Percentiles rank a stretch among this genome's conserved stretches.
Evolutionary conservation across 2,113 vertebrate species (phyloP).

Genomic region (Hoplias malabaricus): DNA sequence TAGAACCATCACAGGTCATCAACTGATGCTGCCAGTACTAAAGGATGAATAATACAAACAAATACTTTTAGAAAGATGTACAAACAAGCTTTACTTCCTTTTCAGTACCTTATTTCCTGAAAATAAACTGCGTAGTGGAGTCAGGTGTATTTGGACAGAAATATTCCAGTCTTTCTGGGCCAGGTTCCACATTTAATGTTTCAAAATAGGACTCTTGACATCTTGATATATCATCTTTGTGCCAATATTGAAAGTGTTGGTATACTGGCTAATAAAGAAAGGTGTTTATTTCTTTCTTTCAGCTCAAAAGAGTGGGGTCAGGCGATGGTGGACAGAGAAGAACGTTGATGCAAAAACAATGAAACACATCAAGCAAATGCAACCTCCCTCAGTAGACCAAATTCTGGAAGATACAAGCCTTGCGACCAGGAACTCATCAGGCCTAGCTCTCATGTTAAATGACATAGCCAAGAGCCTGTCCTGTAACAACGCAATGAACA

Average conservation of each 20-base stretch:
- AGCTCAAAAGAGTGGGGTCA: constrained; percentile 5
- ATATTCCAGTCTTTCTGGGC: no score
- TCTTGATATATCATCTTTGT: neutral
- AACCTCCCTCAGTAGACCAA: neutral
- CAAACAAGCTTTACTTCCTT: no score
- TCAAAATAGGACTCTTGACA: no score
- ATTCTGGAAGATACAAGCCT: constrained; percentile 37
- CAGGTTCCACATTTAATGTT: no score
- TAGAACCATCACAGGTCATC: no score
- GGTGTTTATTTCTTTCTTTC: constrained; percentile 6
- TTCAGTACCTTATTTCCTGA: no score
- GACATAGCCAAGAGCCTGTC: constrained; percentile 17
- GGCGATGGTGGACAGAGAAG: constrained; percentile 30
- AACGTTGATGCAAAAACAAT: constrained; percentile 7
- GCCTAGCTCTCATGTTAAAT: constrained; percentile 8
- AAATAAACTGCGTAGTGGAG: no score
- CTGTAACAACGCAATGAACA: constrained; percentile 12
- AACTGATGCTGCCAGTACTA: no score
- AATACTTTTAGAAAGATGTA: no score
- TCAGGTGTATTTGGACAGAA: no score
- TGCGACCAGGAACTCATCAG: neutral
- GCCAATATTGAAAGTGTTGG: neutral
- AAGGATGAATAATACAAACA: no score
- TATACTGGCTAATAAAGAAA: neutral
- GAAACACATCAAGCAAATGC: constrained; percentile 23